phyloP scores from a whole-genome alignment of 2,797 vertebrate genomes.

The Astyanax mexicanus region DNA sequence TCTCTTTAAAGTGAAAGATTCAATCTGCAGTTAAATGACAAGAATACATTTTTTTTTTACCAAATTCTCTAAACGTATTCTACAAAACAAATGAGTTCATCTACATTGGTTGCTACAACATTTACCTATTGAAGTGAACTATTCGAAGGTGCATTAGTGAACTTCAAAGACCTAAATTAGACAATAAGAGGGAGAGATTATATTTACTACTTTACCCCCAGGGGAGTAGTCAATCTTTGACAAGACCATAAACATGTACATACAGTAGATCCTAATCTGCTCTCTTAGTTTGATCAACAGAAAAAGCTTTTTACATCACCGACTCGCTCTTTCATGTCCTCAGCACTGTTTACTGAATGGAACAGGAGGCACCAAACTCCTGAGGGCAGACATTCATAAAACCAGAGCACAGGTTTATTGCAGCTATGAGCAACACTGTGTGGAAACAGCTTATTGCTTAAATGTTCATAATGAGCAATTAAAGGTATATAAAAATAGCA shows the following conservation, averaged over 20 bases:
- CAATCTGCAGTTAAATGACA: no score
- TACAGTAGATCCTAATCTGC: constrained; percentile 71
- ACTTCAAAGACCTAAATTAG: constrained; percentile 79
- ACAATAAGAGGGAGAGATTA: constrained; percentile 72
- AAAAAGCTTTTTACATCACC: constrained; percentile 50
- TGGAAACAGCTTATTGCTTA: constrained; percentile 39
- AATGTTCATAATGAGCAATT: constrained; percentile 47
- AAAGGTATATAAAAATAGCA: background rate
- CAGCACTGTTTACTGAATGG: constrained; percentile 55
- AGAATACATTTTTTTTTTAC: constrained; percentile 6
- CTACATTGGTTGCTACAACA: constrained; percentile 3
- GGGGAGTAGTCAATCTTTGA: constrained; percentile 88
- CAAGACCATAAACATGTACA: constrained; percentile 81
- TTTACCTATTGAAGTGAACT: constrained; percentile 68
- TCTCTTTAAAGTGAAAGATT: background rate
- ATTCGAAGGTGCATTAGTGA: constrained; percentile 89
- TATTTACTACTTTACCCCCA: constrained; percentile 85
- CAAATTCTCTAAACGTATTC: constrained; percentile 35
- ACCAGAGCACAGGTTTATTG: constrained; percentile 45
- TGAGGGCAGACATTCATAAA: constrained; percentile 53
- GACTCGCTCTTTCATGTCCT: constrained; percentile 55
- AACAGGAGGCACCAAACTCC: constrained; percentile 47
- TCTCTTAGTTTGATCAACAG: constrained; percentile 74
- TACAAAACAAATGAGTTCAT: constrained; percentile 59
- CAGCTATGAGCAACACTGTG: constrained; percentile 22